Evolutionary conservation across 2,113 vertebrate species (phyloP).

Genomic region (Bettongia penicillata): DNA sequence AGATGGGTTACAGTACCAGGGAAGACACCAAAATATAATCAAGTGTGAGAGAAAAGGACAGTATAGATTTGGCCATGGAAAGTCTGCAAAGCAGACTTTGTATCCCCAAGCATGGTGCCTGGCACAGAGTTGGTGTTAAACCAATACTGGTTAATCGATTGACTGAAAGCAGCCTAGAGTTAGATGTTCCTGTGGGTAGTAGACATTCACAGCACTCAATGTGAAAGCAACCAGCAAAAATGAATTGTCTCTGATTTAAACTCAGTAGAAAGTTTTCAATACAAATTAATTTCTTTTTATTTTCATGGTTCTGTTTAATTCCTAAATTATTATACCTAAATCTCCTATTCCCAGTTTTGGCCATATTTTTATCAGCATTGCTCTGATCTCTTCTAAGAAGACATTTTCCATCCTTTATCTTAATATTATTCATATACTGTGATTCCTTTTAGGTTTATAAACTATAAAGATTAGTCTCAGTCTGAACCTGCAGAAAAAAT

Average conservation of each 20-base stretch:
- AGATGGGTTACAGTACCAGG: slow-evolving; percentile 32
- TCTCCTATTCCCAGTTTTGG: neutral
- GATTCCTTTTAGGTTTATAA: neutral
- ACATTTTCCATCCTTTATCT: neutral
- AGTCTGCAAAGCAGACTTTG: neutral
- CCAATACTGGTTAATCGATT: neutral
- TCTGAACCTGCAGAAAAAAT: neutral
- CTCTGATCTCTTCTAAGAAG: neutral
- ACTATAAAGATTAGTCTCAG: neutral
- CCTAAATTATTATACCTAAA: too few relatives aligned
- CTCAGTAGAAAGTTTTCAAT: too few relatives aligned
- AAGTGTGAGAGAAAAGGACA: neutral
- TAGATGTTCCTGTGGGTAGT: too few relatives aligned
- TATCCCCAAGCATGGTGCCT: neutral
- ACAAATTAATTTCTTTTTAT: too few relatives aligned
- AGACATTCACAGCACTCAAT: too few relatives aligned
- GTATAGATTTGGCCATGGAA: neutral
- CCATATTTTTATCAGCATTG: neutral
- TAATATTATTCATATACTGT: neutral
- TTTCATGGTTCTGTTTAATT: too few relatives aligned
- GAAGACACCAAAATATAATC: neutral
- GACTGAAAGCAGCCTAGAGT: neutral
- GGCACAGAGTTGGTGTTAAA: neutral
- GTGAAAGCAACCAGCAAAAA: too few relatives aligned
- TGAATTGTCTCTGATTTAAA: too few relatives aligned